phyloP scores from a whole-genome alignment of 2,888 invertebrate genomes.

The Machimus atricapillus region DNA sequence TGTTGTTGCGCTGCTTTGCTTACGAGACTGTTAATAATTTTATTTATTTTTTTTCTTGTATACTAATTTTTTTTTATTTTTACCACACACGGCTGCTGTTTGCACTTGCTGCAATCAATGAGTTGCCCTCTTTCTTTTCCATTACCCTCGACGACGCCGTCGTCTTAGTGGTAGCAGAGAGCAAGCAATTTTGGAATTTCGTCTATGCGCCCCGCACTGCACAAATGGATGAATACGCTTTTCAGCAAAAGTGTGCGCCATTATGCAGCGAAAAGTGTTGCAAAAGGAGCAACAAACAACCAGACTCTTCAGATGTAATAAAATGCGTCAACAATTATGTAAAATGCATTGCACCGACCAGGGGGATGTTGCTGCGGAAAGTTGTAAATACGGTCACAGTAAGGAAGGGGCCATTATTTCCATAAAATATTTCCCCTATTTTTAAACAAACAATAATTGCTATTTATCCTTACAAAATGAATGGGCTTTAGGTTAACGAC shows the following conservation, averaged over 20 bases:
- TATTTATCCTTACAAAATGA: not conserved
- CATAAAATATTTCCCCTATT: not conserved
- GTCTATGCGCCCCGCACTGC: not conserved
- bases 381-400: not conserved
- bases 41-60: not conserved
- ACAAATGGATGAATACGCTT: not conserved
- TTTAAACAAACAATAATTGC: not conserved
- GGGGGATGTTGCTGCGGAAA: not conserved
- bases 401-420: not conserved
- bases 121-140: slow-evolving; percentile 5
- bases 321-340: slow-evolving; percentile 22
- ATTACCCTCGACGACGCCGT: not conserved
- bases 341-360: not conserved
- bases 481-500: not conserved
- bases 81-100: not conserved
- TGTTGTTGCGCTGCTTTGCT: slow-evolving; percentile 35
- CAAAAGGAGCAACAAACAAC: not conserved
- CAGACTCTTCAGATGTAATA: not conserved
- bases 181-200: not conserved
- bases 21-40: not conserved
- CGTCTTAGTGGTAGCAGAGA: not conserved
- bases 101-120: slow-evolving; percentile 5
- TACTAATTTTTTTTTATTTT: not conserved
- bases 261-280: not conserved
- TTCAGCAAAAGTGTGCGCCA: not conserved